Evolutionary conservation across 2,888 invertebrate species (phyloP), one percentile per base, ranked within the genome.

Genomic region (Conus canariensis): DNA sequence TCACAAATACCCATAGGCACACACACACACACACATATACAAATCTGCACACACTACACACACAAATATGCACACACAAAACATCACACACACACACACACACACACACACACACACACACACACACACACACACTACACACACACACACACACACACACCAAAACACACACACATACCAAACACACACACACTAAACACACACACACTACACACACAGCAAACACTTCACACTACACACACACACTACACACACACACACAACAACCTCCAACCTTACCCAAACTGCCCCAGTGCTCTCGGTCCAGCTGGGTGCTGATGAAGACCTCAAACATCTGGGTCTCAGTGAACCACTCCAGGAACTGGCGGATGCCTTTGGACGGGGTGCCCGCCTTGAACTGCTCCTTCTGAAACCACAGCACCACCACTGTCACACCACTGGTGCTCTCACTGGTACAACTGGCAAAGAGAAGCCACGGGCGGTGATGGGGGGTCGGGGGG

Each of bases 281-380:
- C 88, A 94, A 89, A 56, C 93, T 93, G 74, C 92, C 92, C 88
- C 91, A 92, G 45, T 86, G 64, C 19, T 90, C 91, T 67, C 94
- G 93, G 86, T 95, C 95, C 56, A 95, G 87, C 25, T 94, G 94
- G 19, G 95, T 94, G 56, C 93, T 94, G n/a, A 96, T 94, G 91
- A 96, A 98, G 88, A 97, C 97, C 92, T 97, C 97, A 96, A 98
- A 98, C 98, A 98, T 98, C 1, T 98, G 98, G 0, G 98, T 98
- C 95, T 98, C 98, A 0, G 98, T 97, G 96, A 98, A 98, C 98
- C 98, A 98, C 93, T 98, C 98, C 0, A 98, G 96, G 96, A 98
- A 98, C 93, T 97, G 97, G 92, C 97, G 97, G 74, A 97, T 92
- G 45, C 95, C 93, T 80, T 93, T 93, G 0, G 98, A 97, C 0